Base-by-base conservation (phyloP, 2,797 vertebrate species). In the Aplochiton taeniatus region DNA sequence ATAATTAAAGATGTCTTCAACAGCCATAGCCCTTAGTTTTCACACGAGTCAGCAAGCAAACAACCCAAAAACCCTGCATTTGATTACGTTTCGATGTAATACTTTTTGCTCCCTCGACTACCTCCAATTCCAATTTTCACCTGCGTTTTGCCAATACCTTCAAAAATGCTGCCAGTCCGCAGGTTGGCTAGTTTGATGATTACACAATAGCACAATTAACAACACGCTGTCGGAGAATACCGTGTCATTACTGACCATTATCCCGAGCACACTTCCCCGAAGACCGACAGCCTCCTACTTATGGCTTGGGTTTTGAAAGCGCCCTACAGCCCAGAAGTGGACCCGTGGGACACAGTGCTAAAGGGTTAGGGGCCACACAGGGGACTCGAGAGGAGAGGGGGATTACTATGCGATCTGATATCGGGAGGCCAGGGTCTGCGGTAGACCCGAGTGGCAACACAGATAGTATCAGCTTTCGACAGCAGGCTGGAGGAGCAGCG, bases 381-480 rank as follows among this genome's bases (percentile, higher is more conserved):
- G 31, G 50, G n/a, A n/a, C n/a, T n/a, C n/a, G n/a, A 69, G 6
- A 64, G 57, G 76, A 75, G 69, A 68, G 63, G 52, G 49, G 77
- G 76, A 84, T 83, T 75, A 85, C 74, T 60, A 69, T 48, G 58
- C 54, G 76, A 87, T 86, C 80, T 84, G 88, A 85, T 83, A 80
- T 67, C 78, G 73, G 73, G 54, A 6, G 31, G 80, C 85, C 81
- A 64, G 79, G 69, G 70, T 79, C 76, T 66, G 77, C 76, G 84
- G 72, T 83, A 77, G 83, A 73, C 78, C 65, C 64, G 51, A 73
- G 65, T 77, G 31, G 49, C 2, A 81, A 87, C 76, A 76, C 77
- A 66, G 88, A 90, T 90, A 78, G 68, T 87, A 91, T 91, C 89
- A 41, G 75, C 31, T 31, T n/a, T 31, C 31, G 58, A 62, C 63